Evolutionary conservation across 1,140 invertebrate genomes (phyloP).

Genomic region (Dryas iulia): DNA sequence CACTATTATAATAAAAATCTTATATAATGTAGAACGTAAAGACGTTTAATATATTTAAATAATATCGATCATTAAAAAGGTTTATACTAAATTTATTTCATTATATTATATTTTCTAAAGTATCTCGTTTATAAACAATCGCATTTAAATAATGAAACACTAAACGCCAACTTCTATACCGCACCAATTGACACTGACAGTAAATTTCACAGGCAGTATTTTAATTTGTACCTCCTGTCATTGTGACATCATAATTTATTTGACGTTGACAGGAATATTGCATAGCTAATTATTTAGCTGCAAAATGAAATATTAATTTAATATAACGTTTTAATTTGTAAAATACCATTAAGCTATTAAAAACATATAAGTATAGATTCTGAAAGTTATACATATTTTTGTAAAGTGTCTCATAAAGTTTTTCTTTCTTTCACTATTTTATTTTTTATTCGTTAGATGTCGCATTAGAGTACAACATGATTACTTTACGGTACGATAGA

Average conservation of each 20-base stretch:
- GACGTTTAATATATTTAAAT: neutral
- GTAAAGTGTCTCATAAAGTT: too few species aligned
- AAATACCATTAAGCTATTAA: too few species aligned
- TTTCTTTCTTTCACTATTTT: neutral
- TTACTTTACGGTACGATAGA: neutral
- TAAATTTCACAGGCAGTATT: conserved; percentile 17
- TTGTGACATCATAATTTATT: neutral
- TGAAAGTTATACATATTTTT: neutral
- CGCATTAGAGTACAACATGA: neutral
- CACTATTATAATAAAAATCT: conserved; percentile 49
- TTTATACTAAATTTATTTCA: conserved; percentile 4
- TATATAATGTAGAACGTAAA: neutral
- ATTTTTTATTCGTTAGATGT: neutral
- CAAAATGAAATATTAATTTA: too few species aligned
- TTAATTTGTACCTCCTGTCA: neutral
- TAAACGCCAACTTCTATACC: conserved; percentile 36
- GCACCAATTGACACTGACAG: conserved; percentile 48
- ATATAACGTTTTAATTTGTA: too few species aligned
- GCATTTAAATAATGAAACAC: conserved; percentile 29
- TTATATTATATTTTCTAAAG: neutral
- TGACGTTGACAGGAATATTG: conserved; percentile 7
- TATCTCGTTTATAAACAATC: conserved; percentile 27
- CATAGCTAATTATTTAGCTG: neutral
- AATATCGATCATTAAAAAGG: conserved; percentile 1
- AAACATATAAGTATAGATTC: too few species aligned